Evolutionary conservation across 2,113 vertebrate species (phyloP), one percentile per base, ranked within the genome.

Genomic region (Rostratula benghalensis): DNA sequence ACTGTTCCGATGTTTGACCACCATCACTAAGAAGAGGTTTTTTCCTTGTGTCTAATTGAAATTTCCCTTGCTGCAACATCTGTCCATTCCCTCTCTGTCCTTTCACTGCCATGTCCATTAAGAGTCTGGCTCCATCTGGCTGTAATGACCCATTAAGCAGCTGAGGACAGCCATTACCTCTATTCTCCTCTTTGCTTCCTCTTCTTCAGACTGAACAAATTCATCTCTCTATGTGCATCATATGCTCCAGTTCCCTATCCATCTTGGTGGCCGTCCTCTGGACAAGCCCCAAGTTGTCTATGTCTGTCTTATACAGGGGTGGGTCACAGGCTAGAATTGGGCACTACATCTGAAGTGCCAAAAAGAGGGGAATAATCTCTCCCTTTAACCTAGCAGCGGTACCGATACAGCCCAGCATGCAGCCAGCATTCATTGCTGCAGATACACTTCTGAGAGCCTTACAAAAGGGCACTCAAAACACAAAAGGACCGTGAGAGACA

Each of bases 111-210:
- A 19, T 45, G 70, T 73, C 78, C 90, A 90, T 96, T 81, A 87
- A 60, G 17, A 79, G 53, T 31, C 78, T 86, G 75, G 54, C 85
- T 93, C 82, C 85, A 93, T 88, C 79, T 96, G 82, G 54, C 63
- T 93, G 63, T 76, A 95, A 95, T 61, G 88, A 88, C 14, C 87
- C 90, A 92, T 92, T 92, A 93, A 92, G 83, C 67, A 88, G 75
- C 61, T 53, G 90, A 83, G 79, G 85, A 95, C 79, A 69, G 53
- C 85, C 86, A 69, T 93, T 90, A 96, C 35, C 27, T 91, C 74
- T 76, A 48, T n/a, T 93, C 30, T 80, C 23, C 64, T 90, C 35
- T 79, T 24, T 12, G 70, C 33, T 79, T 60, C 24, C 51, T 78
- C 77, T 50, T 77, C 67, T 81, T 70, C 43, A 77, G 45, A 50